Conservation (phyloP, 2,888 invertebrate genomes). For the Chalcosyrphus nemorum region DNA sequence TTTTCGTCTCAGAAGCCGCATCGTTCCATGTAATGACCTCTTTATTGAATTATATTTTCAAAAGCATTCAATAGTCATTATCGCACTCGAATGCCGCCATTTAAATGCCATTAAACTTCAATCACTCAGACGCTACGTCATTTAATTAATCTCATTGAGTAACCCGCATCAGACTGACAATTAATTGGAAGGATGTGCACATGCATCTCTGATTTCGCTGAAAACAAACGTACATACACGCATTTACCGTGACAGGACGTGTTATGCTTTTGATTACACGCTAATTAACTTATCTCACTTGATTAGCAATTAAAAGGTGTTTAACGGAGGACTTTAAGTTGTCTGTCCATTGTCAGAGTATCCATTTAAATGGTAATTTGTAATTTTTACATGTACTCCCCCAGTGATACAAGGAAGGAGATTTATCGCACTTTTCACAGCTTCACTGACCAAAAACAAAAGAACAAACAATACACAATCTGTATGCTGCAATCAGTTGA, state of each 20-base stretch:
- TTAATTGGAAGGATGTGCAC: background rate
- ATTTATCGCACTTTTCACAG: constrained; percentile 35
- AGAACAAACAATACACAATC: background rate
- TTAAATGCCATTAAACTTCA: constrained; percentile 9
- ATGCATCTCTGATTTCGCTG: background rate
- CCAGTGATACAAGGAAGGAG: background rate
- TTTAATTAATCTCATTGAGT: constrained; percentile 43
- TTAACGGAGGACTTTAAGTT: background rate
- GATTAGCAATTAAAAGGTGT: constrained; percentile 27
- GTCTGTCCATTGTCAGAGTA: background rate
- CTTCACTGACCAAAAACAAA: constrained; percentile 11
- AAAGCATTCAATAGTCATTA: background rate
- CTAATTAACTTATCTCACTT: constrained; percentile 38
- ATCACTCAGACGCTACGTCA: constrained; percentile 18
- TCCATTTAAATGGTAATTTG: constrained; percentile 26
- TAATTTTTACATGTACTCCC: constrained; percentile 4
- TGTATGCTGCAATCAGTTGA: constrained; percentile 21
- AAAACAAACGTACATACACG: background rate
- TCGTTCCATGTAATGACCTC: no score
- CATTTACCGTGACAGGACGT: background rate
- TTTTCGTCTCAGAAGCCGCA: no score
- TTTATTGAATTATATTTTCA: no score
- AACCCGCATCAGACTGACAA: background rate
- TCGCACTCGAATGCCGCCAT: background rate
- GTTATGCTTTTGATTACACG: constrained; percentile 16